A percentile compares a stretch with the other conserved stretches of the same genome.
These are phyloP conservation scores for Chaenocephalus aceratus DNA, from an alignment of 2,113 vertebrate species.

Conservation along the genomic window DNA sequence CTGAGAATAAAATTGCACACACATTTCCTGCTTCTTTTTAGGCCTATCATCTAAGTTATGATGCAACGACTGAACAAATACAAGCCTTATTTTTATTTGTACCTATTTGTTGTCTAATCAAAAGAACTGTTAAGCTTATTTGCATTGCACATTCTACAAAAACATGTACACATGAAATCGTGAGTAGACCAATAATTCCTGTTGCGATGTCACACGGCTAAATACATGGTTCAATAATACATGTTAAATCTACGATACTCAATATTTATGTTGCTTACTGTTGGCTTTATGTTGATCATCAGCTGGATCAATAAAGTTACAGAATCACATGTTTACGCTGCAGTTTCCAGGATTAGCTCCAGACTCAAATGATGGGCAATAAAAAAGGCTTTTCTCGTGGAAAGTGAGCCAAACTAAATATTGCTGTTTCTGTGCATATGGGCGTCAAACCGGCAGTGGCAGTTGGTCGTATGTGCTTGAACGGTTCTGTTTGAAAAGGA, in stretches of 20 bases:
- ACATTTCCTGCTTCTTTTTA: not conserved
- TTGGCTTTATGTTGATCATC: slow-evolving; percentile 2
- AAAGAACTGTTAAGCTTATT: not conserved
- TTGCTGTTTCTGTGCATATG: slow-evolving; percentile 43
- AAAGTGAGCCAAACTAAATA: slow-evolving; percentile 34
- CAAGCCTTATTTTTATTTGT: not conserved
- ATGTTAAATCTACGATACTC: not conserved
- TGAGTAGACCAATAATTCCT: not conserved
- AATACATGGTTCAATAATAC: not conserved
- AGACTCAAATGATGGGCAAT: slow-evolving; percentile 40
- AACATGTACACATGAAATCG: not conserved
- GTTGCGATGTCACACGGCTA: not conserved
- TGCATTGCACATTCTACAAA: not conserved
- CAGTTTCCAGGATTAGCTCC: slow-evolving; percentile 46
- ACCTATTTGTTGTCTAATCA: too few relatives aligned
- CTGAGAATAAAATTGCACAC: not conserved
- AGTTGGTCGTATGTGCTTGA: slow-evolving; percentile 64
- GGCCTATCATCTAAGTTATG: not conserved
- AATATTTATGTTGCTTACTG: not conserved
- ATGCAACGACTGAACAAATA: not conserved
- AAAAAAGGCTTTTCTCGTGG: slow-evolving; percentile 22
- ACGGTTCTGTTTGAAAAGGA: slow-evolving; percentile 48
- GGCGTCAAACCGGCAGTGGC: slow-evolving; percentile 34
- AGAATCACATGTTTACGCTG: slow-evolving; percentile 7
- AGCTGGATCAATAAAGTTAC: not conserved